These are phyloP conservation scores for Ochlodes sylvanus DNA, from an alignment of 2,888 invertebrate species.

Conservation along the genomic window DNA sequence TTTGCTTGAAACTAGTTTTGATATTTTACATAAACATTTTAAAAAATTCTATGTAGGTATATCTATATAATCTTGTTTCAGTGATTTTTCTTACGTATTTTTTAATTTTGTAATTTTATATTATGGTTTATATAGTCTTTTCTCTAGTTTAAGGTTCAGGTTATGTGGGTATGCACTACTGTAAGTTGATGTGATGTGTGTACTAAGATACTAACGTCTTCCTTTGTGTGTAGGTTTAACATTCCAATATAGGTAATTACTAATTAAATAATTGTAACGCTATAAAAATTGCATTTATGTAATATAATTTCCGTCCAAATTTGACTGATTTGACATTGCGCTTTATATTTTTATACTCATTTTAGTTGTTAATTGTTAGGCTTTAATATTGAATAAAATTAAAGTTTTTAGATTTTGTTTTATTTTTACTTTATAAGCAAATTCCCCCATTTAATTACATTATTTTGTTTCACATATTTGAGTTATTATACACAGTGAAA, in stretches of 20 bases:
- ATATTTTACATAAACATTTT: neutral
- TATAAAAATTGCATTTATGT: conserved; percentile 43
- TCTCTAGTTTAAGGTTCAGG: no score
- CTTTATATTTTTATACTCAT: conserved; percentile 57
- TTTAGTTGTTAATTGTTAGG: conserved; percentile 51
- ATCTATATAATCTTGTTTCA: neutral
- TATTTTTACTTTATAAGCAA: conserved; percentile 11
- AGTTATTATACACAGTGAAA: no score
- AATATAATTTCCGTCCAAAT: conserved; percentile 68
- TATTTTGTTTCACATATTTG: neutral
- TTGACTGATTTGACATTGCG: conserved; percentile 69
- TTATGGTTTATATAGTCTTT: no score
- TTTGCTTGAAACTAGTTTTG: neutral
- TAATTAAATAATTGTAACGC: conserved; percentile 27
- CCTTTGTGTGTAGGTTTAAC: conserved; percentile 45
- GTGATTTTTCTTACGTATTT: neutral
- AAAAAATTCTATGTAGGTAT: no score
- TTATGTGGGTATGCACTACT: neutral
- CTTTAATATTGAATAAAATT: conserved; percentile 55
- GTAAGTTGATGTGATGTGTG: neutral
- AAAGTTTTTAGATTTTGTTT: conserved; percentile 50
- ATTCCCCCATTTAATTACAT: no score
- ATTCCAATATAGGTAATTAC: conserved; percentile 28
- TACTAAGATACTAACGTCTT: conserved; percentile 50
- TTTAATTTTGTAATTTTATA: no score